Conservation (phyloP, 2,888 invertebrate species). For the Cynaeus angustus region DNA sequence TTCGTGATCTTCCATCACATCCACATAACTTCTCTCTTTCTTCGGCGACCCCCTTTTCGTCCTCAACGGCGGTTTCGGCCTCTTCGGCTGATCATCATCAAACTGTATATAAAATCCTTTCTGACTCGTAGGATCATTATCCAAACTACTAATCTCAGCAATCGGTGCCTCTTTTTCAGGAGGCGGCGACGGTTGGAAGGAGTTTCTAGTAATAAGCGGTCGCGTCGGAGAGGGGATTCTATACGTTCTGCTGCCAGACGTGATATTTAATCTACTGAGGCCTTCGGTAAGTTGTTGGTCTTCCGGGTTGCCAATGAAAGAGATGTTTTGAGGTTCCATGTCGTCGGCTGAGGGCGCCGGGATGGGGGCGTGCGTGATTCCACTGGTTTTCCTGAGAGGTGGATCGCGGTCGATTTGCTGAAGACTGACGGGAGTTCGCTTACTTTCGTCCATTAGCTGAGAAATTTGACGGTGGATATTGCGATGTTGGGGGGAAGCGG, state of each 20-base stretch:
- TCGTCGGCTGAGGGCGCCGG: constrained; percentile 84
- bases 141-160: constrained; percentile 71
- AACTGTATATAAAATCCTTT: constrained; percentile 96
- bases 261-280: constrained; percentile 85
- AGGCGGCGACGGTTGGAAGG: constrained; percentile 76
- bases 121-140: constrained; percentile 75
- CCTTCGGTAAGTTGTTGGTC: constrained; percentile 72
- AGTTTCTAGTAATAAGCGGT: constrained; percentile 80
- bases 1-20: constrained; percentile 58
- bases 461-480: constrained; percentile 76
- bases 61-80: constrained; percentile 91
- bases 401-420: constrained; percentile 71
- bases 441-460: constrained; percentile 68
- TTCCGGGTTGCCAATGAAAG: constrained; percentile 86
- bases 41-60: constrained; percentile 84
- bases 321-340: constrained; percentile 95
- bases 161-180: constrained; percentile 48
- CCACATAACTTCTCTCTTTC: constrained; percentile 76
- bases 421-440: constrained; percentile 72
- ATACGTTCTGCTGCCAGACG: constrained; percentile 91
- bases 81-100: constrained; percentile 89
- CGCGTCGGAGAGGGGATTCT: constrained; percentile 92
- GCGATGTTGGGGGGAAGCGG: constrained; percentile 80
- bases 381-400: constrained; percentile 64
- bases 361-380: constrained; percentile 75